Conservation (phyloP, 2,113 vertebrate genomes). For the Platichthys flesus region DNA sequence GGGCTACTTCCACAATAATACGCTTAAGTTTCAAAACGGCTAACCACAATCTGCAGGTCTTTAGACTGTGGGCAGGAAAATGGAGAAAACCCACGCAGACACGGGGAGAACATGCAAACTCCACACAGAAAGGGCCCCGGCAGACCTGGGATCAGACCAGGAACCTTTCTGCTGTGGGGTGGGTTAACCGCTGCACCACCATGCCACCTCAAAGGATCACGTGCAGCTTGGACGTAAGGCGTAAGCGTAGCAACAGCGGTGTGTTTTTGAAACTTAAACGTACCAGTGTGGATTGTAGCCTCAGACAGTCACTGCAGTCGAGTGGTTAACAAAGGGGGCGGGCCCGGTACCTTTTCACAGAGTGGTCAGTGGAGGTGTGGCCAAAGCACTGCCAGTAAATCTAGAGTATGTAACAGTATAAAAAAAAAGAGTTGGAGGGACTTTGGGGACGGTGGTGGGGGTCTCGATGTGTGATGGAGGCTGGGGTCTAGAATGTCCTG, state of each 20-base stretch:
- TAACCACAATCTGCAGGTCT: too few relatives aligned
- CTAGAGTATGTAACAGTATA: slow-evolving; percentile 80
- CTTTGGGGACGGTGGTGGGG: slow-evolving; percentile 7
- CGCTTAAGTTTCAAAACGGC: neutral
- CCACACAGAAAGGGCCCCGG: too few relatives aligned
- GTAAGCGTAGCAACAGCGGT: too few relatives aligned
- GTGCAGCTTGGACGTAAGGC: too few relatives aligned
- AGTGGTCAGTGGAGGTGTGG: slow-evolving; percentile 59
- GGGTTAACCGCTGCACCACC: too few relatives aligned
- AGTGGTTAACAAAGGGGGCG: slow-evolving; percentile 25
- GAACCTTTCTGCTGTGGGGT: too few relatives aligned
- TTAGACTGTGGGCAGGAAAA: too few relatives aligned
- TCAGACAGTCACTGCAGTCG: slow-evolving; percentile 18
- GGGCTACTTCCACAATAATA: neutral
- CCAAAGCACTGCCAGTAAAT: slow-evolving; percentile 69
- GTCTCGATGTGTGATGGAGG: slow-evolving; percentile 84
- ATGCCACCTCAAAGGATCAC: too few relatives aligned
- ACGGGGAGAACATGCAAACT: too few relatives aligned
- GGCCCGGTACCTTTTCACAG: slow-evolving; percentile 46
- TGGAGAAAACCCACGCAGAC: too few relatives aligned
- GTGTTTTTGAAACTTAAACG: neutral
- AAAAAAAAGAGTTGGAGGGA: slow-evolving; percentile 47
- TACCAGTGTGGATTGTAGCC: neutral
- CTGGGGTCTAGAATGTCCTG: slow-evolving; percentile 80
- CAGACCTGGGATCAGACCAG: too few relatives aligned